phyloP scores from a whole-genome alignment of 2,113 vertebrate genomes.

The Eira barbara region DNA sequence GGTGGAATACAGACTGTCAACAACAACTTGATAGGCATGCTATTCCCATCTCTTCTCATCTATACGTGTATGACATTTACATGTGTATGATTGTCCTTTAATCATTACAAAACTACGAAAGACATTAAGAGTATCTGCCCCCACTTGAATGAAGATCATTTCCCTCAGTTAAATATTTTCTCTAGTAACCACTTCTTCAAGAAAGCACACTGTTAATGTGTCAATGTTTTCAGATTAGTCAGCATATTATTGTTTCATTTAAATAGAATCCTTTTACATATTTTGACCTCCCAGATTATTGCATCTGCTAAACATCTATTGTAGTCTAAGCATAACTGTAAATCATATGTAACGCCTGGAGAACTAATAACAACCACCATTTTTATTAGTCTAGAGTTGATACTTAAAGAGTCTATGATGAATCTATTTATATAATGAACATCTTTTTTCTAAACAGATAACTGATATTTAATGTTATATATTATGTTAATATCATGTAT shows the following conservation, averaged over 20 bases:
- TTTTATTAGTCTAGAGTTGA: background rate
- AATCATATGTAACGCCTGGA: background rate
- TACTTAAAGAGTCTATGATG: background rate
- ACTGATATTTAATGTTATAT: background rate
- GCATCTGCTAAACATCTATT: background rate
- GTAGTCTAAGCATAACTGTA: background rate
- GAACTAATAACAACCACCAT: background rate
- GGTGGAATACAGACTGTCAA: background rate
- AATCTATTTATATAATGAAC: background rate
- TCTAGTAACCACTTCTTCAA: background rate
- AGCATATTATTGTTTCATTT: background rate
- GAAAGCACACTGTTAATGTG: background rate
- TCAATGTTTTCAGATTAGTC: background rate
- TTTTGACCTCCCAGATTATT: background rate
- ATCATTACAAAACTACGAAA: background rate
- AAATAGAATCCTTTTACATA: background rate
- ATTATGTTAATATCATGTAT: background rate
- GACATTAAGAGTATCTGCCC: background rate
- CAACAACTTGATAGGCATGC: background rate
- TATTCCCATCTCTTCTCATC: background rate
- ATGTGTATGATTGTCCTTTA: background rate
- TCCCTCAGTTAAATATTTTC: background rate
- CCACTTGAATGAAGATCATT: background rate
- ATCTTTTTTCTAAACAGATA: background rate
- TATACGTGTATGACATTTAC: background rate